phyloP scores from a whole-genome alignment of 1,140 invertebrate genomes.

The Micrasema minimum region DNA sequence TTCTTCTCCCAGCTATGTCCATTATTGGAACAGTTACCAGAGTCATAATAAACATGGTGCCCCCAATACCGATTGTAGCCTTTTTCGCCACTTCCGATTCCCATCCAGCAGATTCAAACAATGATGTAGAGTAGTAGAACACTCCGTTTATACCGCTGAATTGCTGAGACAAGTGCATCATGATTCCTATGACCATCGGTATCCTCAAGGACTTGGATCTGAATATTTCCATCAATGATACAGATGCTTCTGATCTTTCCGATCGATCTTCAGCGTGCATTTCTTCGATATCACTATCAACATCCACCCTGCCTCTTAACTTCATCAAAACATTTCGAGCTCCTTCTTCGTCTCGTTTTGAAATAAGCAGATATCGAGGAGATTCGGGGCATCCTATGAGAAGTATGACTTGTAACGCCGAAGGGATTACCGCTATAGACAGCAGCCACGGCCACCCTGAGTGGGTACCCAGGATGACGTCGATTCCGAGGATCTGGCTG shows the following conservation, averaged over 20 bases:
- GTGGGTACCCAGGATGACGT: constrained; percentile 84
- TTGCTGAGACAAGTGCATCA: constrained; percentile 95
- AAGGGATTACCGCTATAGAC: constrained; percentile 83
- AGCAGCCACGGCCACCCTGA: constrained; percentile 87
- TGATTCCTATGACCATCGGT: constrained; percentile 88
- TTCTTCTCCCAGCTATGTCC: constrained; percentile 88
- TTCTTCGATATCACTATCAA: constrained; percentile 90
- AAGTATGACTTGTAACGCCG: constrained; percentile 83
- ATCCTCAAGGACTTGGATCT: constrained; percentile 79
- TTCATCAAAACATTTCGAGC: constrained; percentile 71
- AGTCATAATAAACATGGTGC: constrained; percentile 93
- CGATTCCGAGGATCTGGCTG: constrained; percentile 87
- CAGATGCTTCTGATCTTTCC: constrained; percentile 82
- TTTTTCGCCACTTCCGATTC: constrained; percentile 78
- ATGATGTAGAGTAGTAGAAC: constrained; percentile 90
- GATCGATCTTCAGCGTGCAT: constrained; percentile 88
- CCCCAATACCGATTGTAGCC: constrained; percentile 94
- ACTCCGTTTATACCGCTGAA: constrained; percentile 95
- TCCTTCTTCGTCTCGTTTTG: constrained; percentile 85
- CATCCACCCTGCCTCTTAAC: constrained; percentile 63
- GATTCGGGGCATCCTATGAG: constrained; percentile 90
- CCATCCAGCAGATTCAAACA: constrained; percentile 86
- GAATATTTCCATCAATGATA: constrained; percentile 84
- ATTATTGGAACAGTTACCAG: constrained; percentile 93
- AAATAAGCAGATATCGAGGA: constrained; percentile 81